Evolutionary conservation across 1,140 invertebrate species (phyloP).

Genomic region (Papilio xuthus): DNA sequence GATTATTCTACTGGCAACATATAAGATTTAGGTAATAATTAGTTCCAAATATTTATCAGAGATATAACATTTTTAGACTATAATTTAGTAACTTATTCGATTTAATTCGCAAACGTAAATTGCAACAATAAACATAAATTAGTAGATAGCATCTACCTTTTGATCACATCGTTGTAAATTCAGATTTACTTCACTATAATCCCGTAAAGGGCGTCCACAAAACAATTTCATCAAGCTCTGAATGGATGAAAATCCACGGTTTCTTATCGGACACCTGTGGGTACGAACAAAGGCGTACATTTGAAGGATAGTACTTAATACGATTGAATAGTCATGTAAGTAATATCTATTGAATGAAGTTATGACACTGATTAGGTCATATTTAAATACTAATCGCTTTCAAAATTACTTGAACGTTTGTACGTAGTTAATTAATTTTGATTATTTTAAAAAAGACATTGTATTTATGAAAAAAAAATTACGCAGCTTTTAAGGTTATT

Average conservation of each 20-base stretch:
- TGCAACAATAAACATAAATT: constrained; percentile 3
- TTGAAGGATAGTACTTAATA: constrained; percentile 53
- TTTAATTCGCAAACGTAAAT: not conserved
- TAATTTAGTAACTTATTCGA: not conserved
- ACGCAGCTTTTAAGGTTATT: too few species aligned
- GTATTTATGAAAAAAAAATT: too few species aligned
- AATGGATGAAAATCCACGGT: constrained; percentile 49
- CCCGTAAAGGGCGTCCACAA: constrained; percentile 56
- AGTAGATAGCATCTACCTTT: not conserved
- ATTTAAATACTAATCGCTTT: not conserved
- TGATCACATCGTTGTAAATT: constrained; percentile 31
- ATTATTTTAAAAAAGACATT: too few species aligned
- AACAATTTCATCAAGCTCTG: constrained; percentile 66
- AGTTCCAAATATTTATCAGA: too few species aligned
- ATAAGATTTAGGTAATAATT: too few species aligned
- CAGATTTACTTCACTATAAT: constrained; percentile 43
- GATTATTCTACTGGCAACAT: too few species aligned
- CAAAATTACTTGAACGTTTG: not conserved
- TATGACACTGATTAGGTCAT: not conserved
- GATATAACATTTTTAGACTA: not conserved
- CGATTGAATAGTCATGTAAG: constrained; percentile 29
- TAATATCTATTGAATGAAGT: not conserved
- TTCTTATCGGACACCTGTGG: constrained; percentile 71
- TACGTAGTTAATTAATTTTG: too few species aligned
- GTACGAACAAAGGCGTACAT: constrained; percentile 67